Conservation (phyloP, 2,888 invertebrate species). For the Chironomus riparius region DNA sequence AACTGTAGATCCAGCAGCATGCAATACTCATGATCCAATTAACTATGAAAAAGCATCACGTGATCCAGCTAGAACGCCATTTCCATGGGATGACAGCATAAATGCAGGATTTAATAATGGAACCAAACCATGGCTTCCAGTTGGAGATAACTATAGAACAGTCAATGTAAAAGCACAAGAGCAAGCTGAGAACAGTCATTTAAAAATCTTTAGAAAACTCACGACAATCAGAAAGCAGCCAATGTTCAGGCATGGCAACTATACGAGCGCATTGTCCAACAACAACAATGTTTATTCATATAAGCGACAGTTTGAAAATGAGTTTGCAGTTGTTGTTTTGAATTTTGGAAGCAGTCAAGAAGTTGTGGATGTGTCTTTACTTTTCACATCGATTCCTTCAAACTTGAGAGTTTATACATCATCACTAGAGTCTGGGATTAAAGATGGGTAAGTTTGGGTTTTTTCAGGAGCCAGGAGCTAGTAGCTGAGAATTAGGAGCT, state of each 20-base stretch:
- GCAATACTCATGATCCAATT: slow-evolving; percentile 42
- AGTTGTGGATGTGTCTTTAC: not conserved
- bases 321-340: not conserved
- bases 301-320: not conserved
- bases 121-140: slow-evolving; percentile 53
- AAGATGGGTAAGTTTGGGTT: not conserved
- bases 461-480: too few relatives aligned
- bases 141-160: slow-evolving; percentile 49
- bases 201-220: slow-evolving; percentile 54
- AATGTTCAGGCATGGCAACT: not conserved
- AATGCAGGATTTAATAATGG: slow-evolving; percentile 42
- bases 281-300: not conserved
- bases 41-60: slow-evolving; percentile 41
- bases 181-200: slow-evolving; percentile 47
- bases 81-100: slow-evolving; percentile 44
- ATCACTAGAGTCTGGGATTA: not conserved
- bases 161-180: slow-evolving; percentile 52
- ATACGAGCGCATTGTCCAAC: not conserved
- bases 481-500: too few relatives aligned
- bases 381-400: not conserved
- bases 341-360: not conserved
- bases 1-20: slow-evolving; percentile 51
- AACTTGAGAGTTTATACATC: not conserved
- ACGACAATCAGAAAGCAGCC: slow-evolving; percentile 47
- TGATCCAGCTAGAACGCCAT: slow-evolving; percentile 47